Percentiles rank a stretch among this genome's conserved stretches.
Conservation (phyloP, 2,888 invertebrate genomes). For the Dryobota labecula region DNA sequence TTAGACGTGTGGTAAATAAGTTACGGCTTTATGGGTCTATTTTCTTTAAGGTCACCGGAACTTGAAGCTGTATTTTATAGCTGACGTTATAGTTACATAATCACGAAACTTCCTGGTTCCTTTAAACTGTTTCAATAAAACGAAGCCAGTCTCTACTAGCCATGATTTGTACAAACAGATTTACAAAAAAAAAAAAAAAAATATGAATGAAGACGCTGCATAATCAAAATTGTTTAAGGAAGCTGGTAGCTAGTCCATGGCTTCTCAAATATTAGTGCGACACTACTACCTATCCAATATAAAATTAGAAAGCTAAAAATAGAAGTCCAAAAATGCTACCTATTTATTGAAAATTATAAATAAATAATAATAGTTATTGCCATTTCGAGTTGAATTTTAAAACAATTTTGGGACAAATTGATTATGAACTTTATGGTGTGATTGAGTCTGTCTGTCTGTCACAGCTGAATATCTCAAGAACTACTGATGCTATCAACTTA, state of each 20-base stretch:
- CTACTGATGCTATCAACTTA: too few species aligned
- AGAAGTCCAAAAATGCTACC: not conserved
- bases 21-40: constrained; percentile 25
- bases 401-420: not conserved
- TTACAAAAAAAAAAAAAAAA: not conserved
- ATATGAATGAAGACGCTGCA: not conserved
- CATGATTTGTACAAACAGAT: not conserved
- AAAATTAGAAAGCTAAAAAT: not conserved
- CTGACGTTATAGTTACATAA: constrained; percentile 18
- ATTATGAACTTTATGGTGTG: constrained; percentile 1
- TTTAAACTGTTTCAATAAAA: not conserved
- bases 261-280: constrained; percentile 2
- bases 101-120: constrained; percentile 6
- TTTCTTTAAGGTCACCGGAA: constrained; percentile 38
- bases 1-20: constrained; percentile 31
- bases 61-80: constrained; percentile 16
- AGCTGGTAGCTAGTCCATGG: not conserved
- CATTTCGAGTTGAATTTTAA: constrained; percentile 11
- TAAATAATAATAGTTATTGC: constrained; percentile 17
- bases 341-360: not conserved
- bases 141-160: not conserved
- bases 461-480: too few species aligned
- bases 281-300: not conserved
- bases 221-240: not conserved
- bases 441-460: too few species aligned